phyloP scores from a whole-genome alignment of 2,113 vertebrate genomes.

The Helogale parvula region DNA sequence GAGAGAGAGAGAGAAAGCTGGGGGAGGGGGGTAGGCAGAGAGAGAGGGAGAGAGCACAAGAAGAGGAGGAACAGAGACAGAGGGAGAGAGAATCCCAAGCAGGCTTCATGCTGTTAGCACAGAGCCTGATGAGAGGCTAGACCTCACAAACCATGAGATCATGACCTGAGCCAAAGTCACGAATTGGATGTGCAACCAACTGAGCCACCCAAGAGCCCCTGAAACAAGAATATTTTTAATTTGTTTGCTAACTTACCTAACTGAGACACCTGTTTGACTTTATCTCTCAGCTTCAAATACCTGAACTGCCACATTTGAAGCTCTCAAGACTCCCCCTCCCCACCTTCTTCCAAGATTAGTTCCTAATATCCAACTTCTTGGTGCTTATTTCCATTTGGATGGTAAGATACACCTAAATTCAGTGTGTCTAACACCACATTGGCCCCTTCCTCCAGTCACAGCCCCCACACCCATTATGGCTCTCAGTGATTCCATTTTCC shows the following conservation, averaged over 20 bases:
- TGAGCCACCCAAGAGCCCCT: too few relatives aligned
- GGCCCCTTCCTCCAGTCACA: background rate
- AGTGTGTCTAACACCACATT: background rate
- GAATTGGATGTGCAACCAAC: too few relatives aligned
- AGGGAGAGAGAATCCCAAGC: too few relatives aligned
- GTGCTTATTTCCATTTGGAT: background rate
- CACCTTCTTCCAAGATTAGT: background rate
- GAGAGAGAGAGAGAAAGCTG: too few relatives aligned
- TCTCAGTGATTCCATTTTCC: too few relatives aligned
- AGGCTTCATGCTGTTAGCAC: too few relatives aligned
- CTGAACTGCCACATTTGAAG: background rate
- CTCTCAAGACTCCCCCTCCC: background rate
- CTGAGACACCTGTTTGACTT: background rate
- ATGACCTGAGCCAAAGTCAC: too few relatives aligned
- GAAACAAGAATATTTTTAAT: background rate
- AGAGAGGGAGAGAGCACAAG: too few relatives aligned
- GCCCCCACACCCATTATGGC: background rate
- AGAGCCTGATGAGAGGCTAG: too few relatives aligned
- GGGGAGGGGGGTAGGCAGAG: too few relatives aligned
- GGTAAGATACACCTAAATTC: background rate
- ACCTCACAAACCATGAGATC: too few relatives aligned
- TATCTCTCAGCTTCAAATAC: background rate
- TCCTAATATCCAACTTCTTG: background rate
- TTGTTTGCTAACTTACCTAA: background rate
- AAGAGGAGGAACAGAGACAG: too few relatives aligned